Percentiles rank a stretch among this genome's conserved stretches.
These are phyloP conservation scores for Ceyx margarethae DNA, from an alignment of 2,113 vertebrate species.

Conservation along the genomic window DNA sequence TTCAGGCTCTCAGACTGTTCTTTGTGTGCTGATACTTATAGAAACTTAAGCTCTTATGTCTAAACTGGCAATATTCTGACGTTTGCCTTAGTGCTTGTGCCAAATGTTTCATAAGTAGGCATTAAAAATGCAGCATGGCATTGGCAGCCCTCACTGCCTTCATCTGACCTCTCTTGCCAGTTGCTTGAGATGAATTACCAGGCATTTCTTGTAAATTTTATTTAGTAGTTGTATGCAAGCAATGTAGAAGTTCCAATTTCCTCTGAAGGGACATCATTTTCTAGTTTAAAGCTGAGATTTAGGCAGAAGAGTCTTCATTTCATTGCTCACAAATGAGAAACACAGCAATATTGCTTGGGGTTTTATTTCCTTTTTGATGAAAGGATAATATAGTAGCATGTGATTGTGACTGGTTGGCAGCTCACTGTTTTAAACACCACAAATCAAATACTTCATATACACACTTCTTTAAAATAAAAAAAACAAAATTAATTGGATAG, in stretches of 20 bases:
- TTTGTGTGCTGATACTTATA: slow-evolving; percentile 10
- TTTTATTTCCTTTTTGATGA: not conserved
- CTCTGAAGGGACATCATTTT: not conserved
- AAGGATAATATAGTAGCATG: not conserved
- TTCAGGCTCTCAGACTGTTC: not conserved
- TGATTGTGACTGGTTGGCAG: not conserved
- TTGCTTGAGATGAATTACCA: not conserved
- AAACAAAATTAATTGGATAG: not conserved
- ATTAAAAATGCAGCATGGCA: not conserved
- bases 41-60: slow-evolving; percentile 5
- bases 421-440: not conserved
- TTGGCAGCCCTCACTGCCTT: not conserved
- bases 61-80: not conserved
- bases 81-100: not conserved
- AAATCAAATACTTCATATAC: not conserved
- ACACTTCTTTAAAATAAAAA: too few species aligned
- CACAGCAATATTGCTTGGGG: not conserved
- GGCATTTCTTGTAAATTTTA: not conserved
- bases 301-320: not conserved
- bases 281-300: not conserved
- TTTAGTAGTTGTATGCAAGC: not conserved
- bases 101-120: not conserved
- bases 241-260: not conserved
- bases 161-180: not conserved
- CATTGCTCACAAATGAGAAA: not conserved